Evolutionary conservation across 2,888 invertebrate genomes (phyloP).

Genomic region (Leucophenga montana): DNA sequence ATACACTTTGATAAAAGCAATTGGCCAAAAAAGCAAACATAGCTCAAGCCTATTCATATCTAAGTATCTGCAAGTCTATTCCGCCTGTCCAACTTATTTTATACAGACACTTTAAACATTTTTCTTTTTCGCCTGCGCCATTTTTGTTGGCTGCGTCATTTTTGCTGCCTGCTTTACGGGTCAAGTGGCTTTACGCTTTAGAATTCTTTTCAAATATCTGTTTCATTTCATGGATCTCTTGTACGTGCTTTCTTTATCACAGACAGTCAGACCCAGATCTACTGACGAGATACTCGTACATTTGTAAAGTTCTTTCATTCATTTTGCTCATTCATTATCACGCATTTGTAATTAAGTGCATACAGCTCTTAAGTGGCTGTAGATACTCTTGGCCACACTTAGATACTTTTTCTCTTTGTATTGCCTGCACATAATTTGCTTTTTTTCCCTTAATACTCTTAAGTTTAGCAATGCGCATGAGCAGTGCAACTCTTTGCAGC

Average conservation of each 20-base stretch:
- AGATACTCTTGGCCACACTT: background rate
- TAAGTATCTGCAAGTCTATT: background rate
- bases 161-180: background rate
- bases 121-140: background rate
- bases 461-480: background rate
- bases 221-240: background rate
- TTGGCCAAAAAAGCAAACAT: background rate
- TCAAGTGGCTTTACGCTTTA: constrained; percentile 14
- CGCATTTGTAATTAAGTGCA: background rate
- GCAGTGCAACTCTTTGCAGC: background rate
- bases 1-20: background rate
- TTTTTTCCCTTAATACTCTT: background rate
- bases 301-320: constrained; percentile 4
- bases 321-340: constrained; percentile 13
- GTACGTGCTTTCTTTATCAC: background rate
- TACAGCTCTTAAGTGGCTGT: background rate
- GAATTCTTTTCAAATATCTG: constrained; percentile 9
- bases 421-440: background rate
- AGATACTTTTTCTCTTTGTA: background rate
- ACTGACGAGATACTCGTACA: background rate
- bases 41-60: background rate
- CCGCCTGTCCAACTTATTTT: background rate
- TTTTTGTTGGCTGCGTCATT: background rate
- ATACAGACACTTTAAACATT: background rate
- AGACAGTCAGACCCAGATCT: too few relatives aligned